phyloP scores from a whole-genome alignment of 2,888 invertebrate species.

The Mycalesis mineus region DNA sequence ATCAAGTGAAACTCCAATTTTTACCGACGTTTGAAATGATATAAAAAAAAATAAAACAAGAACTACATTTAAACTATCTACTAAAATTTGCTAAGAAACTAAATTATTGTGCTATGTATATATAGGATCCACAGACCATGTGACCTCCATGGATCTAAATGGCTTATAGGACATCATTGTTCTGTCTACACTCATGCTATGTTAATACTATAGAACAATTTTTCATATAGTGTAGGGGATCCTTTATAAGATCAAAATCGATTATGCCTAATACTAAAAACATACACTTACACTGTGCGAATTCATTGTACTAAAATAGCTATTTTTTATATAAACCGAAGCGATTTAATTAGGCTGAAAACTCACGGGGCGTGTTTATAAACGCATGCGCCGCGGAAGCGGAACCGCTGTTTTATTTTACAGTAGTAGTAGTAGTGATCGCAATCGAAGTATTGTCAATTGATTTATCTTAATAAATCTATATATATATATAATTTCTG shows the following conservation, averaged over 20 bases:
- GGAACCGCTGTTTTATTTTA: too few species aligned
- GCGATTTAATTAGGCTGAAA: conserved; percentile 31
- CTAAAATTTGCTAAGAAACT: conserved; percentile 50
- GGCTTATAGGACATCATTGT: neutral
- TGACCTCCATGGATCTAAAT: neutral
- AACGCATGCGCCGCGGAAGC: too few species aligned
- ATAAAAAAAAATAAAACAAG: conserved; percentile 42
- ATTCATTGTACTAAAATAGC: conserved; percentile 66
- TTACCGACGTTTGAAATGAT: conserved; percentile 28
- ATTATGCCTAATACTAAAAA: conserved; percentile 5
- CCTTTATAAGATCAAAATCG: conserved; percentile 3
- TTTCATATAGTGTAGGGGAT: conserved; percentile 1
- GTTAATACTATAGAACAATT: conserved; percentile 7
- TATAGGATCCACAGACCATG: conserved; percentile 1
- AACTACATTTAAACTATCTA: conserved; percentile 45
- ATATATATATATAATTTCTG: too few species aligned
- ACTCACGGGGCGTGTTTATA: too few species aligned
- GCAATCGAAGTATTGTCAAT: too few species aligned
- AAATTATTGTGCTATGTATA: conserved; percentile 30
- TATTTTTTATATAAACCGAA: conserved; percentile 38
- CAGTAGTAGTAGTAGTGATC: too few species aligned
- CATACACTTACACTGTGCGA: conserved; percentile 45
- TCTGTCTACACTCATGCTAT: conserved; percentile 1
- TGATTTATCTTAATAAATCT: too few species aligned
- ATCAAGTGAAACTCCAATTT: conserved; percentile 44